These are phyloP conservation scores for Erpetoichthys calabaricus DNA, from an alignment of 2,797 vertebrate genomes.

Conservation along the genomic window DNA sequence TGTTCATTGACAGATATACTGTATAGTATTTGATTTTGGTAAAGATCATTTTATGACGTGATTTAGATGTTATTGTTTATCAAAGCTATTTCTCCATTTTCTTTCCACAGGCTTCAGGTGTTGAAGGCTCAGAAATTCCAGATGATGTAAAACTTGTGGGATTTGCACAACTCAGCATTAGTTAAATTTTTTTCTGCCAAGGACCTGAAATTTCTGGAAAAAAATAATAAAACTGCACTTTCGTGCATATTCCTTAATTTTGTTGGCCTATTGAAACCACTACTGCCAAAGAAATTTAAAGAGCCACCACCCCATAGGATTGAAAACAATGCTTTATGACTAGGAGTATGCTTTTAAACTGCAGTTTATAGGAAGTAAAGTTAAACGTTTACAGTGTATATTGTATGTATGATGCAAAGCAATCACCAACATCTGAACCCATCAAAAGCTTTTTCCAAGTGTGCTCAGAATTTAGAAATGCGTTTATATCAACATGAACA, in stretches of 20 bases:
- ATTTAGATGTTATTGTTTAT: too few relatives aligned
- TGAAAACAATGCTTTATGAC: conserved; percentile 52
- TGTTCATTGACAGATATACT: too few relatives aligned
- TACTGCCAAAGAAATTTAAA: conserved; percentile 82
- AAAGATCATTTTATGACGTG: too few relatives aligned
- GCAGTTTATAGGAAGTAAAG: conserved; percentile 45
- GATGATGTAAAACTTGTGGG: conserved; percentile 87
- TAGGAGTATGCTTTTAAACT: conserved; percentile 30
- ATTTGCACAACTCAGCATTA: conserved; percentile 95
- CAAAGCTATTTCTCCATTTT: conserved; percentile 22
- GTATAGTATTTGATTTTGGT: too few relatives aligned
- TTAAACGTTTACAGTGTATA: conserved; percentile 50
- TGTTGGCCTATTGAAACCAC: conserved; percentile 64
- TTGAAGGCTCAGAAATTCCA: conserved; percentile 82
- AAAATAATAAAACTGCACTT: too few relatives aligned
- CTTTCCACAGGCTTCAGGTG: conserved; percentile 68
- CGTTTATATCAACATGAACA: conserved; percentile 45
- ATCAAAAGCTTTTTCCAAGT: conserved; percentile 12
- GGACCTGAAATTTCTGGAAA: conserved; percentile 35
- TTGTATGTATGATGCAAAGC: conserved; percentile 38
- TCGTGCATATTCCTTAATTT: conserved; percentile 17
- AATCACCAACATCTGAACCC: conserved; percentile 30
- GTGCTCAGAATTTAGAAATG: conserved; percentile 31
- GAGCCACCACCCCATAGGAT: conserved; percentile 30
- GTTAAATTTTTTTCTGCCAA: conserved; percentile 49